phyloP scores from a whole-genome alignment of 2,113 vertebrate genomes.

The Poeciliopsis retropinna region DNA sequence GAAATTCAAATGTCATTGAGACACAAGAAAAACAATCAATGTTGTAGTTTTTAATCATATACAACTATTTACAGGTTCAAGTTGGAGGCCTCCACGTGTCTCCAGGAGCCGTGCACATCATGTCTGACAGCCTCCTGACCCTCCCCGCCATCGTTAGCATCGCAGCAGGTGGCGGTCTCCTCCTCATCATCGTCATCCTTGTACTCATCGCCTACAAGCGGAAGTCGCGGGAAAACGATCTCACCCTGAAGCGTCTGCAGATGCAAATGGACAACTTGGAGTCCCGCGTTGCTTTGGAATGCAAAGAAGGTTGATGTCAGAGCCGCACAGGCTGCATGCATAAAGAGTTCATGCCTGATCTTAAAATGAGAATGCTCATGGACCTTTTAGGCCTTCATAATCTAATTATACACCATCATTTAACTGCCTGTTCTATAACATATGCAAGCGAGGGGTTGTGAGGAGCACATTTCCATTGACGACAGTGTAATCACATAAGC shows the following conservation, averaged over 20 bases:
- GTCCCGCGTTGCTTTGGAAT: slow-evolving; percentile 95
- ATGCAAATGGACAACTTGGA: slow-evolving; percentile 99
- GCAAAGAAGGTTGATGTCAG: slow-evolving; percentile 89
- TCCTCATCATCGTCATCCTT: slow-evolving; percentile 97
- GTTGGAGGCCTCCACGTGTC: slow-evolving; percentile 94
- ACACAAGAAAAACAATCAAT: background rate
- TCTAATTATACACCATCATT: background rate
- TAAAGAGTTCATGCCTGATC: background rate
- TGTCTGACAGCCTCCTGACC: slow-evolving; percentile 95
- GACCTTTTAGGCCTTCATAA: background rate
- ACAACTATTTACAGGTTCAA: slow-evolving; percentile 82
- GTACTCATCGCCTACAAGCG: slow-evolving; percentile 98
- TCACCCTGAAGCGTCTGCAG: slow-evolving; percentile 96
- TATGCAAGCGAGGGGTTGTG: background rate
- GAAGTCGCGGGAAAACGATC: slow-evolving; percentile 96
- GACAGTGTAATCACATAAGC: slow-evolving; percentile 20
- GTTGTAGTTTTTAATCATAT: background rate
- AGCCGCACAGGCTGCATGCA: background rate
- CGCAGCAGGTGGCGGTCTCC: slow-evolving; percentile 92
- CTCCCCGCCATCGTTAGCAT: slow-evolving; percentile 96
- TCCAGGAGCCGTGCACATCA: slow-evolving; percentile 89
- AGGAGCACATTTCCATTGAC: slow-evolving; percentile 14
- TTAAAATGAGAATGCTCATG: slow-evolving; percentile 4
- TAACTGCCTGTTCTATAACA: slow-evolving; percentile 11
- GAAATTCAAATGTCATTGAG: background rate